Base-by-base conservation (phyloP, 2,797 vertebrate species). In the Pipistrellus pygmaeus region DNA sequence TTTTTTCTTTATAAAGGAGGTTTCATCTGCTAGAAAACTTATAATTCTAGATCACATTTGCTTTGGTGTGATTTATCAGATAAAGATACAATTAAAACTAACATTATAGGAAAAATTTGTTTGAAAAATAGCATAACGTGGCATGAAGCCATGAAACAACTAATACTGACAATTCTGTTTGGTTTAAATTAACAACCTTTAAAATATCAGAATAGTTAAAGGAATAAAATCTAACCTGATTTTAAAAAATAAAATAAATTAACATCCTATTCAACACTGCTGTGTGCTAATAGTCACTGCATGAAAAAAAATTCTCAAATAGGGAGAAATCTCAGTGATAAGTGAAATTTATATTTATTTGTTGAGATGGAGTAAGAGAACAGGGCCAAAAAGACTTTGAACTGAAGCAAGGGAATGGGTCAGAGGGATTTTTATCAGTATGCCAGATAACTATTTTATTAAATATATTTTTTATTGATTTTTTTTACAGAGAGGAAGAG, bases 331-430 rank as follows among this genome's bases (percentile, higher is more conserved):
- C 92, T 97, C 94, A 96, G 87, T 97, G 96, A 97, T 96, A 96
- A 96, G 91, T 97, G 87, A 94, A 96, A 85, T 95, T 90, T 66
- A 96, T 96, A 97, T 97, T 97, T 91, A 97, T 77, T 0, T 55
- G 14, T 55, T 84, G 85, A 48, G 51, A n/a, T 27, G 17, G 48
- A 46, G 20, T 27, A 69, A 32, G n/a, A 72, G 2, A 35, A 62
- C 17, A 5, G 38, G 27, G 5, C 60, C 60, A 62, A 13, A 60
- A 27, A 62, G 27, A 14, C 6, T 6, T 62, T 62, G 60, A 62
- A 62, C 60, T 62, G 27, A n/a, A 44, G 15, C n/a, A 68, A 38
- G 35, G 71, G 2, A 41, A 60, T 14, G 5, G 21, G 2, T 0
- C 55, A 64, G 10, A 69, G 11, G 35, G 14, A 46, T n/a, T 88